Evolutionary conservation across 2,888 invertebrate species (phyloP).

Genomic region (Cephus pulcher): DNA sequence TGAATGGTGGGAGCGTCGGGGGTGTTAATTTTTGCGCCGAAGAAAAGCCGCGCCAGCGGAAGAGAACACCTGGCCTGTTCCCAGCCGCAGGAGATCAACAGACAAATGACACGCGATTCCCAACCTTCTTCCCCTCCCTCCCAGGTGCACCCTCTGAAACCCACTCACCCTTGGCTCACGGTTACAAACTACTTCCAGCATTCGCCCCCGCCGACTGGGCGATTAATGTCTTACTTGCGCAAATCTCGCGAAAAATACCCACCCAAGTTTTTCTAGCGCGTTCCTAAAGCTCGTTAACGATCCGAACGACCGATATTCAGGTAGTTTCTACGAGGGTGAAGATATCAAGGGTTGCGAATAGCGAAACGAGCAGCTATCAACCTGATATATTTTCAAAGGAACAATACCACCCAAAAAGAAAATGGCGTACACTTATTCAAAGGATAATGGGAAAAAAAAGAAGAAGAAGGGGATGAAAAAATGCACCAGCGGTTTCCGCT

Average conservation of each 20-base stretch:
- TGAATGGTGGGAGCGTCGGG: slow-evolving; percentile 18
- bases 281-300: background rate
- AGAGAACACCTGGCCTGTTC: slow-evolving; percentile 55
- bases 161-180: slow-evolving; percentile 17
- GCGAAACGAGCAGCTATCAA: background rate
- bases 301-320: background rate
- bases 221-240: slow-evolving; percentile 62
- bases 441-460: background rate
- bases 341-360: background rate
- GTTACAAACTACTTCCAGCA: slow-evolving; percentile 58
- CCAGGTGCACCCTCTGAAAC: slow-evolving; percentile 33
- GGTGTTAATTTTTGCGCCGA: slow-evolving; percentile 60
- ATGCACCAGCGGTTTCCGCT: background rate
- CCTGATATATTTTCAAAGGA: background rate
- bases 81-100: slow-evolving; percentile 62
- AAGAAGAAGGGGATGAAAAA: background rate
- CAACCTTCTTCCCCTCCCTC: slow-evolving; percentile 33
- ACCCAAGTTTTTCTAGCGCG: slow-evolving; percentile 15
- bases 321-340: background rate
- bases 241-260: slow-evolving; percentile 26
- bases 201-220: slow-evolving; percentile 38
- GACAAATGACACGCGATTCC: slow-evolving; percentile 66
- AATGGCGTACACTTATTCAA: background rate
- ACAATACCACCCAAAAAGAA: background rate
- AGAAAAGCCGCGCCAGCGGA: slow-evolving; percentile 49